Conservation (phyloP, 2,113 vertebrate genomes). For the Erpornis zantholeuca region DNA sequence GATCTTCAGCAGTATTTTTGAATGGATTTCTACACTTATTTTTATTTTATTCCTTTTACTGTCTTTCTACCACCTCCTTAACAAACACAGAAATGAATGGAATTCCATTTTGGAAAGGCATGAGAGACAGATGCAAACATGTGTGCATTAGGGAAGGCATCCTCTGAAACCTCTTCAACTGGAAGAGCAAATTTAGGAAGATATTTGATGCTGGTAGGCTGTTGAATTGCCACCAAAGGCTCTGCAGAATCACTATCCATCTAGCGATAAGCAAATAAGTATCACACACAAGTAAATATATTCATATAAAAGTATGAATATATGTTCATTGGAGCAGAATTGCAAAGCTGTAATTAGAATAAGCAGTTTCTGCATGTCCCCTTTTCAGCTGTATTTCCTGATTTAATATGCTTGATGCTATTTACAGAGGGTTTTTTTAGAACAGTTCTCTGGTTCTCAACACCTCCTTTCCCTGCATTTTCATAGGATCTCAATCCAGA, state of each 20-base stretch:
- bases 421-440: background rate
- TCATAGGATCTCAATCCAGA: background rate
- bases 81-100: slow-evolving; percentile 19
- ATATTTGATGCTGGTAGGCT: background rate
- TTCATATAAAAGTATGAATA: background rate
- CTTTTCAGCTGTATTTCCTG: background rate
- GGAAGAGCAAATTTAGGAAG: slow-evolving; percentile 12
- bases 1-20: background rate
- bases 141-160: background rate
- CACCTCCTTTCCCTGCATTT: background rate
- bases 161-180: slow-evolving; percentile 11
- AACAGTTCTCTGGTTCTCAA: background rate
- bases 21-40: background rate
- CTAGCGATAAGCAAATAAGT: background rate
- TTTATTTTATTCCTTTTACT: background rate
- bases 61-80: background rate
- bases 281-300: background rate
- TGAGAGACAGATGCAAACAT: slow-evolving; percentile 45
- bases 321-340: background rate
- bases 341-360: background rate
- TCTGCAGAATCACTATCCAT: background rate
- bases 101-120: slow-evolving; percentile 57
- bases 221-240: background rate
- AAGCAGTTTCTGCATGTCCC: background rate
- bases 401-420: background rate